Evolutionary conservation across 2,113 vertebrate species (phyloP).

Genomic region (Tinamus guttatus): DNA sequence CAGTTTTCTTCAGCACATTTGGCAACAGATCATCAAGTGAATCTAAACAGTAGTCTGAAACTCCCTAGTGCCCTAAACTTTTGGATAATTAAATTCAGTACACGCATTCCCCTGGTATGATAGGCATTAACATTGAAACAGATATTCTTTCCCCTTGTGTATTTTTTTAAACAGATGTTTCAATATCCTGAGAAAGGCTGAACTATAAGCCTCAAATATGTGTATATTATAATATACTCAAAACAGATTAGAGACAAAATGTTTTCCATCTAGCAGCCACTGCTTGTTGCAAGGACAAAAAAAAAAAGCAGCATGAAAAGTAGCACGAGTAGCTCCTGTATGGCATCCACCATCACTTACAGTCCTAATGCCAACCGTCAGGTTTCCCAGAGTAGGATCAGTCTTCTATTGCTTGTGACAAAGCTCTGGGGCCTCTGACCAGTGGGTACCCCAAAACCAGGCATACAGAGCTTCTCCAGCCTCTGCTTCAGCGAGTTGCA

Average conservation of each 20-base stretch:
- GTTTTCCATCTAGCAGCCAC: conserved; percentile 14
- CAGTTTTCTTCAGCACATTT: background rate
- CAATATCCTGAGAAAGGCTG: conserved; percentile 51
- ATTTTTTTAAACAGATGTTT: conserved; percentile 48
- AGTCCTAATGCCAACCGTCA: background rate
- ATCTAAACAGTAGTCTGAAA: background rate
- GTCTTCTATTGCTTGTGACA: fast-evolving
- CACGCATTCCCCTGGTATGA: background rate
- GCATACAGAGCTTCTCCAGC: background rate
- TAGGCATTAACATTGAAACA: conserved; percentile 34
- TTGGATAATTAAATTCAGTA: background rate
- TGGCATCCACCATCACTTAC: background rate
- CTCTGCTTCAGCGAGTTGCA: background rate
- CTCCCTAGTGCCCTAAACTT: background rate
- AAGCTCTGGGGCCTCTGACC: fast-evolving
- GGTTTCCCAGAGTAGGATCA: background rate
- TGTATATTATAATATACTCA: background rate
- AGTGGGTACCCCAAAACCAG: background rate
- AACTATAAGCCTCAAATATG: conserved; percentile 30
- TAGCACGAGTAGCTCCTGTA: background rate
- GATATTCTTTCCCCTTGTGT: background rate
- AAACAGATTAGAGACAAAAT: conserved; percentile 15
- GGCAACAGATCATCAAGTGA: background rate
- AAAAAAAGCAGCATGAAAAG: background rate
- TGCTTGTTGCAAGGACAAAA: background rate